A percentile compares a stretch with the other conserved stretches of the same genome.
phyloP scores from a whole-genome alignment of 2,797 vertebrate species.

The Octomys mimax region DNA sequence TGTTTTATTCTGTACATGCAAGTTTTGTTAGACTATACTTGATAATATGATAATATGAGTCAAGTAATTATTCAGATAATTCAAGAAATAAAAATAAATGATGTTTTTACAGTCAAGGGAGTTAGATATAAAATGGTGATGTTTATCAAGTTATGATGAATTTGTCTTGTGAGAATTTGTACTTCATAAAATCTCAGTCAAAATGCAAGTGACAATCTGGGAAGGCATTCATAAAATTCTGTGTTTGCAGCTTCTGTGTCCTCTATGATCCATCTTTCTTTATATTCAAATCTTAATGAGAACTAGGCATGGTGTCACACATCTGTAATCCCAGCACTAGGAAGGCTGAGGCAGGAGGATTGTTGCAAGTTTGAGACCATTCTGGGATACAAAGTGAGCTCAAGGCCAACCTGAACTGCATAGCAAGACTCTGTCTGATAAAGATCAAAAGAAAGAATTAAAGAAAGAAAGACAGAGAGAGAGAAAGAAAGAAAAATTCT shows the following conservation, averaged over 20 bases:
- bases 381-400: too few relatives aligned
- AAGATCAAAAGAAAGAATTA: too few relatives aligned
- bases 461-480: too few relatives aligned
- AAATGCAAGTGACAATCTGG: neutral
- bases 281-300: neutral
- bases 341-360: too few relatives aligned
- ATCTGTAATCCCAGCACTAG: too few relatives aligned
- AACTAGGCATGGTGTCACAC: too few relatives aligned
- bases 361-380: too few relatives aligned
- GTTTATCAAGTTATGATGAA: neutral
- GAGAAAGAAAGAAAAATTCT: too few relatives aligned
- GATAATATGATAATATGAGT: neutral
- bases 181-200: neutral
- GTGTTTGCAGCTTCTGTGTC: neutral
- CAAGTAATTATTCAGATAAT: neutral
- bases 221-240: neutral
- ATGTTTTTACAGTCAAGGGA: fast-evolving
- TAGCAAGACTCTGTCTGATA: too few relatives aligned
- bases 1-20: neutral
- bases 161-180: neutral
- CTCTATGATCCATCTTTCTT: neutral
- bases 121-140: neutral
- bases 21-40: neutral
- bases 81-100: neutral
- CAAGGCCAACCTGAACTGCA: too few relatives aligned